phyloP scores from a whole-genome alignment of 2,113 vertebrate species.

The Rousettus leschenaultii region DNA sequence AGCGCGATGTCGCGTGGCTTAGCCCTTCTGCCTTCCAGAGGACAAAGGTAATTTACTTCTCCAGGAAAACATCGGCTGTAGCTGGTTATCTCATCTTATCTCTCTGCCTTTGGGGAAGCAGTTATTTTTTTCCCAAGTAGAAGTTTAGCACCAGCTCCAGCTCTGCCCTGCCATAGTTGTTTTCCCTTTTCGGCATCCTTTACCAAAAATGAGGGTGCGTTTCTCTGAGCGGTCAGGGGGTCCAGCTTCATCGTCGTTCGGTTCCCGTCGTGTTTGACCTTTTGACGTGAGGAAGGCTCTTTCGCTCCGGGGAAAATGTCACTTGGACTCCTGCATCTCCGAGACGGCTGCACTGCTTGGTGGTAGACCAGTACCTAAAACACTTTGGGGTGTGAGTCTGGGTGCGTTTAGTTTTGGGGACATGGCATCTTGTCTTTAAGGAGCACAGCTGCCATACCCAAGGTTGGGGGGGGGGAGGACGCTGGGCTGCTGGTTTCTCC shows the following conservation, averaged over 20 bases:
- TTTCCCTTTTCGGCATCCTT: not conserved
- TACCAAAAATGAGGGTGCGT: not conserved
- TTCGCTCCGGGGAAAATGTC: not conserved
- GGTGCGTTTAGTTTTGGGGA: not conserved
- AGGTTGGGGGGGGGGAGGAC: not conserved
- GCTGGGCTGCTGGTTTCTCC: not conserved
- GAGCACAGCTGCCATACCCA: rapidly evolving
- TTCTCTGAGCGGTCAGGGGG: not conserved
- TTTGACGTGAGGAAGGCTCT: not conserved
- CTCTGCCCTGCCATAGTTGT: not conserved
- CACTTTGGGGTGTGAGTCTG: not conserved
- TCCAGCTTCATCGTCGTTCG: not conserved
- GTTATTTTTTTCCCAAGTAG: not conserved
- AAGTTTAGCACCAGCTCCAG: not conserved
- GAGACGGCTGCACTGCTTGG: not conserved
- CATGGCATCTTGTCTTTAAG: not conserved
- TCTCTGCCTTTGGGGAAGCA: not conserved
- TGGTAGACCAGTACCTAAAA: not conserved
- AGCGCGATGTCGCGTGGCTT: not conserved
- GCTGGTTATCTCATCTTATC: not conserved
- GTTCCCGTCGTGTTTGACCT: not conserved
- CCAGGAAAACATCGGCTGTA: too few relatives aligned
- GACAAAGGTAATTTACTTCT: not conserved
- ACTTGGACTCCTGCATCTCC: rapidly evolving
- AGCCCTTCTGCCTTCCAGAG: not conserved